phyloP scores from a whole-genome alignment of 2,113 vertebrate genomes.

The Gobio gobio region DNA sequence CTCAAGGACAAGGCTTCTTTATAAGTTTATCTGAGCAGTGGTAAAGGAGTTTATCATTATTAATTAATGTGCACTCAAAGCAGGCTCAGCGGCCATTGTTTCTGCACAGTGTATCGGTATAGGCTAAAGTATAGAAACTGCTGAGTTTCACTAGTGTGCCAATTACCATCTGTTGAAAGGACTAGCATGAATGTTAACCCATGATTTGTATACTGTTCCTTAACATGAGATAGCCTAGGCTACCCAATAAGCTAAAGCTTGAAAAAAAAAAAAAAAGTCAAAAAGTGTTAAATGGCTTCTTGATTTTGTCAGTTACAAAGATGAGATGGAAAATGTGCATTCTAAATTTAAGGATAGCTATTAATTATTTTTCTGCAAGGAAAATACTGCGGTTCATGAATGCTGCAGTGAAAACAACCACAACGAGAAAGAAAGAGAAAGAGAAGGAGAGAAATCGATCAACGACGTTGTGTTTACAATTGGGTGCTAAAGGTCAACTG shows the following conservation, averaged over 20 bases:
- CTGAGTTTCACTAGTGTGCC: neutral
- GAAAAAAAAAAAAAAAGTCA: neutral
- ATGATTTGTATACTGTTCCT: neutral
- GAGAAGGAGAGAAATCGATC: neutral
- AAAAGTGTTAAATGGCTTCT: neutral
- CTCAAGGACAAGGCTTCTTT: slow-evolving; percentile 36
- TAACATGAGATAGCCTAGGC: neutral
- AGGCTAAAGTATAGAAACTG: neutral
- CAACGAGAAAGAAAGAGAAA: neutral
- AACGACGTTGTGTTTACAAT: slow-evolving; percentile 14
- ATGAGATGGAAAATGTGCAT: neutral
- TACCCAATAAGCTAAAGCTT: neutral
- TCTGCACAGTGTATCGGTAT: neutral
- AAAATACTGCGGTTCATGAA: neutral
- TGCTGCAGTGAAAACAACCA: neutral
- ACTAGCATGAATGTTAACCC: no score
- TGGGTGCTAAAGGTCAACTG: slow-evolving; percentile 36
- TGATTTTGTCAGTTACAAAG: neutral
- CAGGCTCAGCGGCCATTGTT: neutral
- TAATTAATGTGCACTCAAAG: slow-evolving; percentile 21
- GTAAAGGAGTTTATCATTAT: slow-evolving; percentile 28
- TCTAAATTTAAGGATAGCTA: no score
- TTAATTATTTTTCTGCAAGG: neutral
- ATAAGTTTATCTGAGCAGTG: slow-evolving; percentile 37
- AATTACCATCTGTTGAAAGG: neutral